phyloP scores from a whole-genome alignment of 1,140 invertebrate species.

The Eupristina koningsbergeri region DNA sequence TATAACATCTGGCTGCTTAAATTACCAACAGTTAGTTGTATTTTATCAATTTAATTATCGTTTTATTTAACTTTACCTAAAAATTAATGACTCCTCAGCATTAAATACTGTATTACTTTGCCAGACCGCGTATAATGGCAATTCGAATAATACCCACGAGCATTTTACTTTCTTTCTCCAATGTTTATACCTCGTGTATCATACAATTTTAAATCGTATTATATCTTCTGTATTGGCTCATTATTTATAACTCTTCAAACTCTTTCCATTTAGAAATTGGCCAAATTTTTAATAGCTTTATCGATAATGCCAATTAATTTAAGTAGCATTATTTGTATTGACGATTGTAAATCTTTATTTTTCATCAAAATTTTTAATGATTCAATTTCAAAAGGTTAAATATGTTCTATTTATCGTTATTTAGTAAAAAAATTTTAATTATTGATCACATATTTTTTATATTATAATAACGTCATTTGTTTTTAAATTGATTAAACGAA shows the following conservation, averaged over 20 bases:
- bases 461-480: constrained; percentile 4
- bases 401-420: neutral
- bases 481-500: constrained; percentile 2
- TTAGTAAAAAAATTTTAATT: neutral
- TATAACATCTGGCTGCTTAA: neutral
- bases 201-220: neutral
- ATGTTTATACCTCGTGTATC: neutral
- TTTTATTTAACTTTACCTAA: neutral
- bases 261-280: neutral
- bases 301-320: neutral
- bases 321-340: neutral
- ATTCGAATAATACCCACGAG: neutral
- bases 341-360: neutral
- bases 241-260: neutral
- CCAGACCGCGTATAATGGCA: neutral
- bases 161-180: neutral
- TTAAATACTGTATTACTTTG: neutral
- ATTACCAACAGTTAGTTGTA: neutral
- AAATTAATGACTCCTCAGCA: constrained; percentile 9
- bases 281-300: neutral
- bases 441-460: neutral
- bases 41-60: constrained; percentile 39
- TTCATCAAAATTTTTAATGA: neutral
- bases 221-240: neutral
- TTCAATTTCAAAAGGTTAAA: neutral